Evolutionary conservation across 92 coral and sea anemone species (phyloP).

Genomic region (Siderastrea siderea): DNA sequence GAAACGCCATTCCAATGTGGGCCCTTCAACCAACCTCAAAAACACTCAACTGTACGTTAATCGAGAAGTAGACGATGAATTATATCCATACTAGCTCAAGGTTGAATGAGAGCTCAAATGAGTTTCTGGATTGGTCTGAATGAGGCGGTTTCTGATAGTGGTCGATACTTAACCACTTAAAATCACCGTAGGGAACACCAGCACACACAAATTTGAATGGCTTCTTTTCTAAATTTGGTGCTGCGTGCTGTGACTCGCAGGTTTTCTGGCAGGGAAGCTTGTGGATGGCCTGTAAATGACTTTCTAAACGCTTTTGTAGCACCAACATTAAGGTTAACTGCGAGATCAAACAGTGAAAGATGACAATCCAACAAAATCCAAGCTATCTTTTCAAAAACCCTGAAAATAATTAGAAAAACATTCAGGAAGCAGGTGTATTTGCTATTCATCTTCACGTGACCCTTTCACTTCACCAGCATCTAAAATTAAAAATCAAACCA

Average conservation of each 20-base stretch:
- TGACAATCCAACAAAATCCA: not conserved
- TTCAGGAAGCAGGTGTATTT: conserved; percentile 6
- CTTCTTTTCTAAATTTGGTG: not conserved
- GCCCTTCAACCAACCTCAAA: not conserved
- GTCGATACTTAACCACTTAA: not conserved
- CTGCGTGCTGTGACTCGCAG: not conserved
- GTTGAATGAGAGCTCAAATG: not conserved
- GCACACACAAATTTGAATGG: not conserved
- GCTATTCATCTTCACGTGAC: too few relatives aligned
- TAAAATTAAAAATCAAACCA: too few relatives aligned
- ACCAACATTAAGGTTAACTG: not conserved
- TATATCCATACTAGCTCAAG: too few relatives aligned
- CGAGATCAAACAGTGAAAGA: conserved; percentile 1
- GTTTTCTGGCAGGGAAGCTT: not conserved
- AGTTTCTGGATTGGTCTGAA: conserved; percentile 2
- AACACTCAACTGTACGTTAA: too few relatives aligned
- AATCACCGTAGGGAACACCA: not conserved
- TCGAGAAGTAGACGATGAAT: too few relatives aligned
- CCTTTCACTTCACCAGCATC: too few relatives aligned
- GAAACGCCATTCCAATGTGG: not conserved
- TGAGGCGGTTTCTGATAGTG: not conserved
- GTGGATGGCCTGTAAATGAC: not conserved
- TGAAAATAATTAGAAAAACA: not conserved
- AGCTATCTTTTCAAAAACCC: not conserved
- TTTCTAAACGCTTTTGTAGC: not conserved